Conservation (phyloP, 2,888 invertebrate genomes). For the Cephus pulcher region DNA sequence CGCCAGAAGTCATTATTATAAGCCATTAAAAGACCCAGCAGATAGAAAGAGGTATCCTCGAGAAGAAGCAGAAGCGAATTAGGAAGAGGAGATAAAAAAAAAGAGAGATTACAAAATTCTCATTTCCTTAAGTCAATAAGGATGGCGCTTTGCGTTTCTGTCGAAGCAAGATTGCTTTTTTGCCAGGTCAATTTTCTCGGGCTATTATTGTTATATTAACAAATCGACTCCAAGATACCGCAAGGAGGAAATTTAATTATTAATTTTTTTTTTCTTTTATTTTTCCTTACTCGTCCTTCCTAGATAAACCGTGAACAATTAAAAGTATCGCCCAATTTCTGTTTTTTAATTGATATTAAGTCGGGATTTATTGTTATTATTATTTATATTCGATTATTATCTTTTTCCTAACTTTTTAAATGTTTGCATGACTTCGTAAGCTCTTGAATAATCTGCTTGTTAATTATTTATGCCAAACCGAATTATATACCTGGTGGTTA, state of each 20-base stretch:
- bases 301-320: background rate
- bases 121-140: background rate
- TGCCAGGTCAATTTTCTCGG: background rate
- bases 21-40: background rate
- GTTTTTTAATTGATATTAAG: too few relatives aligned
- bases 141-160: background rate
- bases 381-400: too few relatives aligned
- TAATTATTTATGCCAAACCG: background rate
- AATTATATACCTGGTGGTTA: background rate
- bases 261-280: background rate
- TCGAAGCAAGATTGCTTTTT: background rate
- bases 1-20: background rate
- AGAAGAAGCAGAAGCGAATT: background rate
- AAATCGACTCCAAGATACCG: background rate
- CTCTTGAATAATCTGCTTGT: background rate
- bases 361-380: too few relatives aligned
- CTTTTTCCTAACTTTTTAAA: too few relatives aligned
- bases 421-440: background rate
- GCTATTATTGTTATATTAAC: background rate
- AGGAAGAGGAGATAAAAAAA: background rate
- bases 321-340: too few relatives aligned
- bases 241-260: background rate
- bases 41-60: background rate
- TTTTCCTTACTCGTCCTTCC: background rate
- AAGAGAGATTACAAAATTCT: background rate